A percentile compares a stretch with the other conserved stretches of the same genome.
Conservation (phyloP, 2,797 vertebrate genomes). For the Scarus forsteni region DNA sequence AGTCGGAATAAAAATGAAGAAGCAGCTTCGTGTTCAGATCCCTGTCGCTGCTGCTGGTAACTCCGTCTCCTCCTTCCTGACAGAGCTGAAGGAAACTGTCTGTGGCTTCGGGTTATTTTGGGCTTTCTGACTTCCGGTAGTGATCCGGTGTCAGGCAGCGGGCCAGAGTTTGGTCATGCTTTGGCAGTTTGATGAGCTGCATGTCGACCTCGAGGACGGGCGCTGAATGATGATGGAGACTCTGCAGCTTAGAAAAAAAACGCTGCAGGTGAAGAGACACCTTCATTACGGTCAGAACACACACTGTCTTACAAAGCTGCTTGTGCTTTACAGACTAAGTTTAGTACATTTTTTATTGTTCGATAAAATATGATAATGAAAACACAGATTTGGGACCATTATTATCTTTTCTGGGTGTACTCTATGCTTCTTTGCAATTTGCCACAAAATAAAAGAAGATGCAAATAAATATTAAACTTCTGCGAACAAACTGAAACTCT, state of each 20-base stretch:
- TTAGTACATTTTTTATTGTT: no score
- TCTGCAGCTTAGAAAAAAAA: background rate
- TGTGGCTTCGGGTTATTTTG: slow-evolving; percentile 1
- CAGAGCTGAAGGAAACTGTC: background rate
- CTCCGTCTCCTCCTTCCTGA: background rate
- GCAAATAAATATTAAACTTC: no score
- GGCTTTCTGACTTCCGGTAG: background rate
- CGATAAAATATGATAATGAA: no score
- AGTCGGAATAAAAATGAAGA: background rate
- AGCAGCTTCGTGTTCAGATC: background rate
- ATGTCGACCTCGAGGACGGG: background rate
- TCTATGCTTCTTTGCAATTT: no score
- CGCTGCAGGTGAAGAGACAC: background rate
- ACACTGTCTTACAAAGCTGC: background rate
- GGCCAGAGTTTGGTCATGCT: background rate
- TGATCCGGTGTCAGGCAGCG: background rate
- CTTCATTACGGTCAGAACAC: background rate
- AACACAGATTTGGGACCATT: no score
- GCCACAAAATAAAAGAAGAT: no score
- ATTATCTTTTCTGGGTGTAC: no score
- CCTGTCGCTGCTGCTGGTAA: background rate
- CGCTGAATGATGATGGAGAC: background rate
- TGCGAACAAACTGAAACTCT: no score
- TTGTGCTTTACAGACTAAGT: background rate
- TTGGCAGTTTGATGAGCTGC: slow-evolving; percentile 6